phyloP scores from a whole-genome alignment of 2,113 vertebrate species.

The Hippocampus zosterae region DNA sequence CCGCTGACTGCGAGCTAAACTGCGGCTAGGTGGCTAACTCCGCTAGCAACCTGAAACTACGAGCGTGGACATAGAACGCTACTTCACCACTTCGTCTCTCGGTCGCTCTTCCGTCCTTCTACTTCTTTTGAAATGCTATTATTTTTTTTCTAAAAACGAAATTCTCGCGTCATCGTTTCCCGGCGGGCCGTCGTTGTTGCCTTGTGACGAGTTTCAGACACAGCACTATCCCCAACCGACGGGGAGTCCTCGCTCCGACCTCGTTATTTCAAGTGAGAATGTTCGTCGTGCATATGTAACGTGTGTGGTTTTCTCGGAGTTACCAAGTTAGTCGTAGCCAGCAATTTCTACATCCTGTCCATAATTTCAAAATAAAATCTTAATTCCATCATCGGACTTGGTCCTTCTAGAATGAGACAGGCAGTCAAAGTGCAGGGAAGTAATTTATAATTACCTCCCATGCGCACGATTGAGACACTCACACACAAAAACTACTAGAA shows the following conservation, averaged over 20 bases:
- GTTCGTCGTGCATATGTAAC: background rate
- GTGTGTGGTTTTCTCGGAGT: background rate
- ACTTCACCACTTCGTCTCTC: background rate
- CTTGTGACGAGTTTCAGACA: slow-evolving; percentile 3
- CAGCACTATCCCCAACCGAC: background rate
- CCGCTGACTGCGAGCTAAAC: background rate
- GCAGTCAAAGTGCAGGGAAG: too few species aligned
- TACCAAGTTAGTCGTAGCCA: background rate
- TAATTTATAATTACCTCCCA: too few species aligned
- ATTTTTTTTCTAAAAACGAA: background rate
- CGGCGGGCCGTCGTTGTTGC: background rate
- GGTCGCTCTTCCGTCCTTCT: too few species aligned
- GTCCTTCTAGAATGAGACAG: too few species aligned
- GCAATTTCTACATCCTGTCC: background rate
- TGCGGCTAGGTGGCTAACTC: slow-evolving; percentile 40
- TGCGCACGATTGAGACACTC: too few species aligned
- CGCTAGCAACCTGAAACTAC: slow-evolving; percentile 56
- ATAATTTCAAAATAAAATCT: slow-evolving; percentile 27
- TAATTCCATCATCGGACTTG: too few species aligned
- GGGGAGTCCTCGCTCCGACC: slow-evolving; percentile 11
- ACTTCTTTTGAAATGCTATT: background rate
- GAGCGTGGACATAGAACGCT: background rate
- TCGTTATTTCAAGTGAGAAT: slow-evolving; percentile 28
- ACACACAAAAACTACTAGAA: too few species aligned
- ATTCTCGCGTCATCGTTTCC: background rate